phyloP scores from a whole-genome alignment of 2,113 vertebrate species.

The Odontesthes bonariensis region DNA sequence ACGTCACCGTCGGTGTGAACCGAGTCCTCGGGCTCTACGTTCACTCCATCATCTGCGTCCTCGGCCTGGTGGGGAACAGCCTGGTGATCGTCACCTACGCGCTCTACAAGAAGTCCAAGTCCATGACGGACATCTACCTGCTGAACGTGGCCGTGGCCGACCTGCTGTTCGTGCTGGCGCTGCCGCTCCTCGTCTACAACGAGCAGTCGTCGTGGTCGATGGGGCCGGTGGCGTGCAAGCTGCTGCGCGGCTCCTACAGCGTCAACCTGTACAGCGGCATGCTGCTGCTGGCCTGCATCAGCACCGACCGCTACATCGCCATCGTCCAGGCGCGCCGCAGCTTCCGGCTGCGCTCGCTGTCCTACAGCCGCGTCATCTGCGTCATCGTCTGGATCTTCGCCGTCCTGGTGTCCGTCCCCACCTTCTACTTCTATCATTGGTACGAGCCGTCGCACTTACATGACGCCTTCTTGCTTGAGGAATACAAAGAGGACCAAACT shows the following conservation, averaged over 20 bases:
- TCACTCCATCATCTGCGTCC: slow-evolving; percentile 86
- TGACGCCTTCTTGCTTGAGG: no score
- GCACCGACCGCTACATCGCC: slow-evolving; percentile 91
- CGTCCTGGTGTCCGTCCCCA: slow-evolving; percentile 83
- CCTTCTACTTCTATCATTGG: slow-evolving; percentile 79
- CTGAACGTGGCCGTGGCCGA: slow-evolving; percentile 93
- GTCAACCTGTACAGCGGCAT: slow-evolving; percentile 93
- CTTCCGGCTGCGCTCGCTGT: slow-evolving; percentile 84
- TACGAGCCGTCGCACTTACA: slow-evolving; percentile 37
- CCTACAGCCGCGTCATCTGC: slow-evolving; percentile 83
- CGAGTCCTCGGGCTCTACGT: slow-evolving; percentile 72
- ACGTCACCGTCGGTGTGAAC: neutral
- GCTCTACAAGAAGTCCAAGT: slow-evolving; percentile 87
- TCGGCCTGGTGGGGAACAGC: slow-evolving; percentile 89
- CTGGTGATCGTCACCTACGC: slow-evolving; percentile 91
- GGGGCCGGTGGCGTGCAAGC: slow-evolving; percentile 84
- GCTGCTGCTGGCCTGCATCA: slow-evolving; percentile 91
- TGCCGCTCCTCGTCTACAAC: slow-evolving; percentile 88
- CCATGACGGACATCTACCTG: slow-evolving; percentile 93
- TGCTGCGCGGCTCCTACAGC: slow-evolving; percentile 87
- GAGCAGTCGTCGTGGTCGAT: slow-evolving; percentile 85
- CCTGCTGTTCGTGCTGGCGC: slow-evolving; percentile 87
- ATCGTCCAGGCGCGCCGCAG: slow-evolving; percentile 91
- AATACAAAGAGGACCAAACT: no score
- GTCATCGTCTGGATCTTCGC: slow-evolving; percentile 83